phyloP scores from a whole-genome alignment of 1,140 invertebrate genomes.

The Lethrus apterus region DNA sequence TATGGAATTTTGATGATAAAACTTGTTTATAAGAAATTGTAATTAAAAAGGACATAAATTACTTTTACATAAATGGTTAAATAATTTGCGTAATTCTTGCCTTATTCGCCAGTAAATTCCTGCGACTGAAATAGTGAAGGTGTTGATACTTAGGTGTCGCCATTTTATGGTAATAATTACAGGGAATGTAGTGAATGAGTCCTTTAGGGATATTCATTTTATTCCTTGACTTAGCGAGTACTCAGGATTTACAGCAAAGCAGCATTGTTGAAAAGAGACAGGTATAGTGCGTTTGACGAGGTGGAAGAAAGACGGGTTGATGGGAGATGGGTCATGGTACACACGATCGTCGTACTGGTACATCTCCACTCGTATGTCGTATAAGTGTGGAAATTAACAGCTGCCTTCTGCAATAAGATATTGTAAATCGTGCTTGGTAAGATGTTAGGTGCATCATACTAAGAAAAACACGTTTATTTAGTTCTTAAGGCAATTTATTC shows the following conservation, averaged over 20 bases:
- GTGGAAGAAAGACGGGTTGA: background rate
- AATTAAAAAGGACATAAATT: too few relatives aligned
- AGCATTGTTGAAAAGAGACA: too few relatives aligned
- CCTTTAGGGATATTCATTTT: background rate
- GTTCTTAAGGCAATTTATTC: constrained; percentile 20
- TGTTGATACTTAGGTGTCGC: constrained; percentile 12
- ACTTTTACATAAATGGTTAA: constrained; percentile 1
- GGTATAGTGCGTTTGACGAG: too few relatives aligned
- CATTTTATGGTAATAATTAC: constrained; percentile 17
- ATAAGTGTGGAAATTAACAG: constrained; percentile 24
- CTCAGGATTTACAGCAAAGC: too few relatives aligned
- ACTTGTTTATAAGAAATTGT: too few relatives aligned
- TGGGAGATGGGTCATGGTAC: background rate
- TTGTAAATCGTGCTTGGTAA: constrained; percentile 16
- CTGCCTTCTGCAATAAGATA: constrained; percentile 25
- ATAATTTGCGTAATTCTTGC: constrained; percentile 11
- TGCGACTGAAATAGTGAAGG: constrained; percentile 7
- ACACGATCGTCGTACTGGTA: background rate
- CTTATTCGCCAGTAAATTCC: constrained; percentile 7
- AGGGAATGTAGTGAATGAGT: constrained; percentile 14
- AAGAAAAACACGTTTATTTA: constrained; percentile 20
- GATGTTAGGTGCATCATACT: constrained; percentile 16
- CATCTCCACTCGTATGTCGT: constrained; percentile 14
- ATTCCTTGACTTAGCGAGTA: background rate
- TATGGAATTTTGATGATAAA: too few relatives aligned